phyloP scores from a whole-genome alignment of 2,797 vertebrate species.

The Garrulus glandarius region DNA sequence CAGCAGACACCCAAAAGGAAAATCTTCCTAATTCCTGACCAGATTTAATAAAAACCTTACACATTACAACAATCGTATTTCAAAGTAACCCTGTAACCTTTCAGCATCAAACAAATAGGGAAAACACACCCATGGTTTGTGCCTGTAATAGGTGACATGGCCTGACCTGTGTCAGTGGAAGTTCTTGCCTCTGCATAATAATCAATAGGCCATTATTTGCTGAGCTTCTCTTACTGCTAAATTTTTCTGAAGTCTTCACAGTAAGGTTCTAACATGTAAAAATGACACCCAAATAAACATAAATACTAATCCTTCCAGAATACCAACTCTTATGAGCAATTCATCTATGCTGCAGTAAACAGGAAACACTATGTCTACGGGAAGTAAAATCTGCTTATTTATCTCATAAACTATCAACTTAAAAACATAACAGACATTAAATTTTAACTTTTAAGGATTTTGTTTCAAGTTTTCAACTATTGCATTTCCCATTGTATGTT shows the following conservation, averaged over 20 bases:
- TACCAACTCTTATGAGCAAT: not conserved
- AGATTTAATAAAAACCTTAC: not conserved
- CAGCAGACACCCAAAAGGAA: not conserved
- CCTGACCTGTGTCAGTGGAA: not conserved
- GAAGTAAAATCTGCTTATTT: not conserved
- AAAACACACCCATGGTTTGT: rapidly evolving
- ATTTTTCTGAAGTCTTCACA: not conserved
- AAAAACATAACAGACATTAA: not conserved
- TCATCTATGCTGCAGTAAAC: not conserved
- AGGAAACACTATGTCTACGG: not conserved
- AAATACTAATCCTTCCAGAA: not conserved
- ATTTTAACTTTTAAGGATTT: not conserved
- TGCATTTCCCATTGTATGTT: not conserved
- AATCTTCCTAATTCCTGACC: not conserved
- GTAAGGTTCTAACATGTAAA: not conserved
- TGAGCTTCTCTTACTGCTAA: not conserved
- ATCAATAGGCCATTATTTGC: not conserved
- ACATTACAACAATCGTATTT: not conserved
- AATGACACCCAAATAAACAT: not conserved
- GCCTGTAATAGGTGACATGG: not conserved
- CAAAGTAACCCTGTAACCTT: not conserved
- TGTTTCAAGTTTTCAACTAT: not conserved
- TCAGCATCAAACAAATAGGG: not conserved
- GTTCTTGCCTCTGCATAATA: not conserved
- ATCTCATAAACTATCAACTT: not conserved